Conservation (phyloP, 2,888 invertebrate genomes). For the Archips crataeganus region DNA sequence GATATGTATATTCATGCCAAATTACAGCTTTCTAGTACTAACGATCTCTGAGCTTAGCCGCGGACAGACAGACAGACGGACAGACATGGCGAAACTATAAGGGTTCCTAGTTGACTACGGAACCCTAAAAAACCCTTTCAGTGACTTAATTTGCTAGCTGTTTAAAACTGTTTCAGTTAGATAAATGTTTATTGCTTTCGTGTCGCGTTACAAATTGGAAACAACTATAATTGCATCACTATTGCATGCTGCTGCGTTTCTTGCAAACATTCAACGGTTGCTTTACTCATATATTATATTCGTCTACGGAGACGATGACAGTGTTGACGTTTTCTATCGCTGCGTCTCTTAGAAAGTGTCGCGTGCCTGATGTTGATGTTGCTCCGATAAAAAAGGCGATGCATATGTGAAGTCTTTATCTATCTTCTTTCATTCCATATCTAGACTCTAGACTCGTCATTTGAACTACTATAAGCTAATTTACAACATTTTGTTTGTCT, state of each 20-base stretch:
- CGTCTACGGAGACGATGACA: slow-evolving; percentile 42
- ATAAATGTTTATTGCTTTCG: slow-evolving; percentile 7
- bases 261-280: slow-evolving; percentile 20
- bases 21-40: too few relatives aligned
- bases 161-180: not conserved
- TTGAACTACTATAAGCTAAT: not conserved
- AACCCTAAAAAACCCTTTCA: not conserved
- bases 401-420: slow-evolving; percentile 29
- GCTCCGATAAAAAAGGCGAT: slow-evolving; percentile 37
- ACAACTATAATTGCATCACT: slow-evolving; percentile 28
- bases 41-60: too few relatives aligned
- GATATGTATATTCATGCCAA: too few relatives aligned
- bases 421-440: not conserved
- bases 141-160: not conserved
- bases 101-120: too few relatives aligned
- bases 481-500: slow-evolving; percentile 1
- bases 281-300: slow-evolving; percentile 14
- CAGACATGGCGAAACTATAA: too few relatives aligned
- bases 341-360: slow-evolving; percentile 51
- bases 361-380: slow-evolving; percentile 43
- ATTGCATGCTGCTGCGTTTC: slow-evolving; percentile 14
- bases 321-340: slow-evolving; percentile 47
- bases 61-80: too few relatives aligned
- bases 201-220: slow-evolving; percentile 28
- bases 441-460: slow-evolving; percentile 15